Percentiles rank a stretch among this genome's conserved stretches.
Evolutionary conservation across 1,140 invertebrate species (phyloP).

Genomic region (Orius insidiosus): DNA sequence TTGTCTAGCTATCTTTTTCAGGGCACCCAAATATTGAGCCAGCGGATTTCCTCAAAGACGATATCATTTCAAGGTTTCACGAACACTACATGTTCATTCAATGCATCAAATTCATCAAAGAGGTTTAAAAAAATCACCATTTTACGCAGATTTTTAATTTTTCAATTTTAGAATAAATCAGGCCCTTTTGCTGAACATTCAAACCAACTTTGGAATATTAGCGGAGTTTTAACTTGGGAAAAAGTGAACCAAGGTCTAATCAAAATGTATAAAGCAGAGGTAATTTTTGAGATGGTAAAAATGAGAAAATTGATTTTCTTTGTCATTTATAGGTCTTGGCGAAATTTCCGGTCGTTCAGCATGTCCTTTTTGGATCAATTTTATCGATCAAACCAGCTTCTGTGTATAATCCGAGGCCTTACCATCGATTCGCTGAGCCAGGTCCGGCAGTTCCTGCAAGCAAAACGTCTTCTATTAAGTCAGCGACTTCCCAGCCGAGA

Average conservation of each 20-base stretch:
- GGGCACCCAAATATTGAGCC: slow-evolving; percentile 46
- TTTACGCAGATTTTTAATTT: background rate
- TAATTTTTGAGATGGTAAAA: slow-evolving; percentile 24
- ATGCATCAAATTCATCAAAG: slow-evolving; percentile 85
- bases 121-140: slow-evolving; percentile 27
- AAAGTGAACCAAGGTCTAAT: slow-evolving; percentile 93
- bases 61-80: slow-evolving; percentile 52
- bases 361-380: slow-evolving; percentile 88
- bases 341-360: slow-evolving; percentile 96
- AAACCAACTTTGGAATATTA: slow-evolving; percentile 97
- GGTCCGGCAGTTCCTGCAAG: too few relatives aligned
- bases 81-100: slow-evolving; percentile 86
- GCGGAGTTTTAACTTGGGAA: slow-evolving; percentile 76
- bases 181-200: slow-evolving; percentile 99
- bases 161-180: slow-evolving; percentile 64
- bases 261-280: slow-evolving; percentile 99
- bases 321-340: slow-evolving; percentile 51
- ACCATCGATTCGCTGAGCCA: too few relatives aligned
- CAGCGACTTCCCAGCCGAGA: too few relatives aligned
- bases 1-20: slow-evolving; percentile 10
- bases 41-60: slow-evolving; percentile 63
- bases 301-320: slow-evolving; percentile 8
- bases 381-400: slow-evolving; percentile 38
- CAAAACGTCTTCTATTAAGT: too few relatives aligned
- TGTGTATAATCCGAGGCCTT: too few relatives aligned